Base-by-base conservation (phyloP, 2,113 vertebrate genomes). In the Marcusenius ussheri region DNA sequence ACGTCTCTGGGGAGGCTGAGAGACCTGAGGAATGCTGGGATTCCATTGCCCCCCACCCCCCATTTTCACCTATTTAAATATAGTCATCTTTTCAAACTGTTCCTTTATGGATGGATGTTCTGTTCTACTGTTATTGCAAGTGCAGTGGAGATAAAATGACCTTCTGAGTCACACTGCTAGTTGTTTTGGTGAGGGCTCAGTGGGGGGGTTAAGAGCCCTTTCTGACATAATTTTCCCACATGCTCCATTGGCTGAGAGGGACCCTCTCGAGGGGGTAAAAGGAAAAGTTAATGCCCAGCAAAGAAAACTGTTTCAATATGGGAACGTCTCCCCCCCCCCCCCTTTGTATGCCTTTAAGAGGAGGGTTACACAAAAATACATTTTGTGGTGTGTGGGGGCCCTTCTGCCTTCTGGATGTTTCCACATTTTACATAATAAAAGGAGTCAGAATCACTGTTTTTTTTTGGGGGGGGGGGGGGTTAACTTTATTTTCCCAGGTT, bases 71-170 rank as follows among this genome's bases (percentile, higher is more conserved):
- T 88, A 47, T 93, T 93, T 95, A 92, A 95, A 92, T 91, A 88
- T 70, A 89, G 85, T 90, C 94, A 92, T 83, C 93, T 94, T 94
- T 95, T 94, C 93, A 95, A 93, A 90, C 91, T 90, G 91, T 91
- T 94, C 89, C 92, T 94, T 95, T 96, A 94, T 96, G 93, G 93
- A 90, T 92, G 93, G 95, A 94, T 94, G 93, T 96, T 95, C 92
- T 96, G 94, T 96, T 95, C 94, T 95, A 93, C 94, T 96, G 94
- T 95, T 96, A 95, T 95, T 95, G 92, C 94, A 95, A 94, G 94
- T 92, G 92, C 91, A 91, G 92, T 94, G 93, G 91, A 96, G 94
- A 96, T 96, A 95, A 96, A 96, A 96, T 92, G 46, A 27, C 90
- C 93, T 88, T 93, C 92, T 94, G 92, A 94, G 92, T 92, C 46